These are phyloP conservation scores for Temnothorax unifasciatus DNA, from an alignment of 2,888 invertebrate species.

Conservation along the genomic window DNA sequence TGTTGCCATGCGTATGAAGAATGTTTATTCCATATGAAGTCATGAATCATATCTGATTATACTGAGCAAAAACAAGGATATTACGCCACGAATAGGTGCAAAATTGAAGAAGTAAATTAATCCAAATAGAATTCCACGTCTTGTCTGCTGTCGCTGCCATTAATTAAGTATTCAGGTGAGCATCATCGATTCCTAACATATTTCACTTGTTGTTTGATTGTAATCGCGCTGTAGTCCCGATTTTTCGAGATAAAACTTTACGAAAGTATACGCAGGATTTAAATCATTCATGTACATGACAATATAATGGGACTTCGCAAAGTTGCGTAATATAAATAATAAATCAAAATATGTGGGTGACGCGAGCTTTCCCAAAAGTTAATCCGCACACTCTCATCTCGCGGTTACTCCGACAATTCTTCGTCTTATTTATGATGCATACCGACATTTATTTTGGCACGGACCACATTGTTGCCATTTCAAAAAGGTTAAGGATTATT, in stretches of 20 bases:
- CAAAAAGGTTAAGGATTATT: conserved; percentile 36
- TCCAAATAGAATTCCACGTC: neutral
- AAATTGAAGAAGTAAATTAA: neutral
- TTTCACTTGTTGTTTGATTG: neutral
- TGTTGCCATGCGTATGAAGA: neutral
- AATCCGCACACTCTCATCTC: neutral
- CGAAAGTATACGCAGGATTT: neutral
- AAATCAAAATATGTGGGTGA: neutral
- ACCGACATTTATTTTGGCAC: conserved; percentile 45
- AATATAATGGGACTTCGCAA: neutral
- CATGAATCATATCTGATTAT: neutral
- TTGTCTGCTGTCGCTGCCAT: neutral
- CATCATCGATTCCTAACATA: neutral
- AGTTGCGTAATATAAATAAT: neutral
- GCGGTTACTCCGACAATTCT: neutral
- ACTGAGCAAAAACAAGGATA: neutral
- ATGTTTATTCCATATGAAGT: neutral
- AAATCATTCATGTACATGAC: neutral
- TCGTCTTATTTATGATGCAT: neutral
- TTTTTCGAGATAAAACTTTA: neutral
- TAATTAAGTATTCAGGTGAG: neutral
- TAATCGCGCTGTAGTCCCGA: neutral
- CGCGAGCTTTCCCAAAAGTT: neutral
- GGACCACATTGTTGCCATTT: conserved; percentile 15
- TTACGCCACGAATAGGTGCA: neutral